Conservation (phyloP, 2,888 invertebrate species). For the Vesta saturnalis region DNA sequence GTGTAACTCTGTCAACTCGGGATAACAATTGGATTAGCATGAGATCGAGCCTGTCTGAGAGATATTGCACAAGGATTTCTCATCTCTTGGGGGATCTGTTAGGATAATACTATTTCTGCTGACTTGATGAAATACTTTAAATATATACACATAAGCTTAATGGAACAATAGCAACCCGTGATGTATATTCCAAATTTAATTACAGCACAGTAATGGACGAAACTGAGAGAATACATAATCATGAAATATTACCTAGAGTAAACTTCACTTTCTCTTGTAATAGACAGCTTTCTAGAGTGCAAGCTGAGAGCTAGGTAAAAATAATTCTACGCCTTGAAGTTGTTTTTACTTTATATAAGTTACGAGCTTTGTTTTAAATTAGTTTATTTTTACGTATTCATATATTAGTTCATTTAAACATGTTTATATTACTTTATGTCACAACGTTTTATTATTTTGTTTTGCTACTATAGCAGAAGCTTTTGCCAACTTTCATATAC, state of each 20-base stretch:
- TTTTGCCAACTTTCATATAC: too few species aligned
- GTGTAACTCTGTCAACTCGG: constrained; percentile 43
- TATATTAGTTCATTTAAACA: too few species aligned
- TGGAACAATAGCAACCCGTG: constrained; percentile 13
- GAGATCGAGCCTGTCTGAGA: constrained; percentile 41
- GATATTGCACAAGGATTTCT: constrained; percentile 39
- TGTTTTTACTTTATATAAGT: too few species aligned
- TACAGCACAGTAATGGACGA: constrained; percentile 15
- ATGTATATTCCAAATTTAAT: constrained; percentile 18
- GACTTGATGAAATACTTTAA: constrained; percentile 25
- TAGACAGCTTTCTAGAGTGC: constrained; percentile 10
- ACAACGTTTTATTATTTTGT: too few species aligned
- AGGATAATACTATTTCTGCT: constrained; percentile 29
- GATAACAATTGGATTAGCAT: constrained; percentile 46
- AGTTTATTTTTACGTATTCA: too few species aligned
- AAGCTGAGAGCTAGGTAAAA: neutral
- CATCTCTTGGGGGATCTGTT: constrained; percentile 25
- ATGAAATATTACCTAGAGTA: constrained; percentile 10
- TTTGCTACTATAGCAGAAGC: too few species aligned
- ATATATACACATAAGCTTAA: constrained; percentile 18
- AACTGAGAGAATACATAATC: constrained; percentile 7
- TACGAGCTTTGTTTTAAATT: too few species aligned
- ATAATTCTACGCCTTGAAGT: neutral
- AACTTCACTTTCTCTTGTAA: constrained; percentile 11
- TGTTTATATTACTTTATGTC: too few species aligned